Evolutionary conservation across 2,797 vertebrate genomes (phyloP).

Genomic region (Acanthurus leucopareius): DNA sequence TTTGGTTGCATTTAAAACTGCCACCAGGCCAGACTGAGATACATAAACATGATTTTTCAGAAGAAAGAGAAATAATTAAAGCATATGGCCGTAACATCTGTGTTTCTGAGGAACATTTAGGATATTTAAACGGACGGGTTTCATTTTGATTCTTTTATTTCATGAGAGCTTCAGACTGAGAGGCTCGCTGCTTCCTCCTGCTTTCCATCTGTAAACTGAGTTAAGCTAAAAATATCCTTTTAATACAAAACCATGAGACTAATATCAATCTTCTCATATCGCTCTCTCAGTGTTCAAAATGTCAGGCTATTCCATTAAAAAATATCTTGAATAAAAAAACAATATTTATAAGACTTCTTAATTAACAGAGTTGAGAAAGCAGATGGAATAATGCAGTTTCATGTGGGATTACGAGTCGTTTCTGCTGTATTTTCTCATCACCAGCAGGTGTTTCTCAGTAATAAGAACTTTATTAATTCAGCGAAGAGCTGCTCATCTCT

Average conservation of each 20-base stretch:
- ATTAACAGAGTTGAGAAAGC: background rate
- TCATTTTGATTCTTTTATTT: no score
- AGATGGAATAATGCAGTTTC: slow-evolving; percentile 2
- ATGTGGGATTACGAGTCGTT: background rate
- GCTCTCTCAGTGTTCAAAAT: background rate
- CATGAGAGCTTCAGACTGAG: background rate
- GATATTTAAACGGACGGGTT: no score
- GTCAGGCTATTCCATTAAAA: background rate
- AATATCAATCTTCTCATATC: background rate
- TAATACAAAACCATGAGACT: background rate
- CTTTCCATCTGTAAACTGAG: background rate
- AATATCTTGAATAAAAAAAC: background rate
- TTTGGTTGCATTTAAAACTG: no score
- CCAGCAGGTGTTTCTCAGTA: background rate
- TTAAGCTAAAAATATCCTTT: background rate
- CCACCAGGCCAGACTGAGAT: no score
- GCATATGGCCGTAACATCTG: no score
- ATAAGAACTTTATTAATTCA: slow-evolving; percentile 49
- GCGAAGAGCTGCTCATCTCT: slow-evolving; percentile 27
- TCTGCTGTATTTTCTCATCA: slow-evolving; percentile 8
- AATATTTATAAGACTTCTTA: background rate
- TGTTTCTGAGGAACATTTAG: no score
- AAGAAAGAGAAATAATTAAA: no score
- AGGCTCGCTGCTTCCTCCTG: background rate
- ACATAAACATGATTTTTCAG: no score